Evolutionary conservation across 2,888 invertebrate genomes (phyloP), one percentile per base, ranked within the genome.

Genomic region (Nemotelus nigrinus): DNA sequence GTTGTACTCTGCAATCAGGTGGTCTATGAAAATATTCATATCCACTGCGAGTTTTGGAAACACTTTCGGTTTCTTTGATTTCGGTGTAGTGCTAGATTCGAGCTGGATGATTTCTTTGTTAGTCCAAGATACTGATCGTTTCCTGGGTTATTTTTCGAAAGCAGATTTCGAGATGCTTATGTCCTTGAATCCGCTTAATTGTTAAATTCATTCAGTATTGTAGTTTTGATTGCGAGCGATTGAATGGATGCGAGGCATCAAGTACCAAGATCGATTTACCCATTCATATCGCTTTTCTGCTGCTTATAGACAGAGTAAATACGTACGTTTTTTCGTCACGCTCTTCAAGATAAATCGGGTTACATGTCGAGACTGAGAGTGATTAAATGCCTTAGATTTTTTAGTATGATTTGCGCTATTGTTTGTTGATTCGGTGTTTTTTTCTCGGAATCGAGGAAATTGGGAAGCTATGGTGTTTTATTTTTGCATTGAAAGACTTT

Each of bases 31-130:
- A 25, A 25, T 25, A 25, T 25, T 25, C 25, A 25, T 25, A 25
- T 25, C 25, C 25, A 25, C 25, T 25, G 25, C 43, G 39, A 47
- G 55, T 55, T 70, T 10, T 53, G 43, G 25, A 43, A 70, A 45
- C 70, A 70, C 70, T 70, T 55, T 70, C 70, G 70, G 70, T 70
- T 70, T 70, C 70, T 70, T 70, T 68, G 68, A 68, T 68, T 68
- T 48, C 53, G 43, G 10, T 60, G 39, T 60, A 41, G 8, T 57
- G 25, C 25, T 57, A 4, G n/a, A 25, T 2, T n/a, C 47, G 67
- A 7, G 41, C 7, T 55, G 53, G 25, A 4, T 44, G 25, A 41
- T 53, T 55, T 39, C 70, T 70, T 70, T 70, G 70, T 70, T 70
- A 1, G 6, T 10, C 25, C 25, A 25, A 25, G 25, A 25, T 25